phyloP scores from a whole-genome alignment of 37 sponge, comb jelly and placozoan species.

The Beroe forskalii region DNA sequence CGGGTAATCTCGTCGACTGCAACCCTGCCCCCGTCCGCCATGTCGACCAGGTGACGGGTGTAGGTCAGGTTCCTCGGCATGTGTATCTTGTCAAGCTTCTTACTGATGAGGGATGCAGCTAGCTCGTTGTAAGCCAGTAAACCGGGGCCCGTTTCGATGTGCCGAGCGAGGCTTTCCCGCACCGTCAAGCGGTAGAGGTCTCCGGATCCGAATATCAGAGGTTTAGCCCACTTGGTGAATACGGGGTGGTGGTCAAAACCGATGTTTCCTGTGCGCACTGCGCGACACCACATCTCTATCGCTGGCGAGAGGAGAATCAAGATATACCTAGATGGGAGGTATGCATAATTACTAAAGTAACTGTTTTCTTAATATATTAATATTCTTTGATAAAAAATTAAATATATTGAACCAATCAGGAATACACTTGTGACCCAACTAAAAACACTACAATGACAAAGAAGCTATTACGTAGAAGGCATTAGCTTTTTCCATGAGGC shows the following conservation, averaged over 20 bases:
- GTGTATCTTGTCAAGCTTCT: not conserved
- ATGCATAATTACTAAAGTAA: no score
- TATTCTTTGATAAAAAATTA: no score
- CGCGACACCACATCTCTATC: no score
- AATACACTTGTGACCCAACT: no score
- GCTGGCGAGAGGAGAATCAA: no score
- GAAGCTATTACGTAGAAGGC: no score
- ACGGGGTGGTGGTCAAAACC: not conserved
- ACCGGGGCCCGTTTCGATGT: not conserved
- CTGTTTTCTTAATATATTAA: no score
- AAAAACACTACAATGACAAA: no score
- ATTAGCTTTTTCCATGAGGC: no score
- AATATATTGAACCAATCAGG: no score
- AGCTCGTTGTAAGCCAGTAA: not conserved
- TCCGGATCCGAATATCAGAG: conserved; percentile 18
- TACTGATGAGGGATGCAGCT: not conserved
- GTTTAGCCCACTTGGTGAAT: conserved; percentile 26
- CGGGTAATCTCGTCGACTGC: not conserved
- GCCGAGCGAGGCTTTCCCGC: not conserved
- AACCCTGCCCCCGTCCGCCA: not conserved
- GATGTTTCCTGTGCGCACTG: no score
- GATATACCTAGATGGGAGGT: no score
- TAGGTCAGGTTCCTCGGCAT: not conserved
- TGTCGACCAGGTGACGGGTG: not conserved
- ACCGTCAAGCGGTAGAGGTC: not conserved